phyloP scores from a whole-genome alignment of 2,113 vertebrate species.

The Colossoma macropomum region DNA sequence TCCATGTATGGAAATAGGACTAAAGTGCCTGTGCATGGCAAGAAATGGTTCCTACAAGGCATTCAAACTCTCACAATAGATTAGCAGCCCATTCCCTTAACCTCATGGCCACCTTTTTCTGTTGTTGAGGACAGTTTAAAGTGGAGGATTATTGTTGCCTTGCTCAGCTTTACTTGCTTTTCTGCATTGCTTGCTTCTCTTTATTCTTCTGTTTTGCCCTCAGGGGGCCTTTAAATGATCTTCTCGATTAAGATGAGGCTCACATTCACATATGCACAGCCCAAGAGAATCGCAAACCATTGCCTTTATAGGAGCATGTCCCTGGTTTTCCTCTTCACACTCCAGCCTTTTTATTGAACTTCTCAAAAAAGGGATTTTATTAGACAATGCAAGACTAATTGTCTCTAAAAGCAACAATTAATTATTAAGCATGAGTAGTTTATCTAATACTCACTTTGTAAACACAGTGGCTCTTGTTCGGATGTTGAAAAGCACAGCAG shows the following conservation, averaged over 20 bases:
- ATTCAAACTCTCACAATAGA: background rate
- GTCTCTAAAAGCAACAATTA: background rate
- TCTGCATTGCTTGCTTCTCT: background rate
- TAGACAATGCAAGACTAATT: background rate
- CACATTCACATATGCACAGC: background rate
- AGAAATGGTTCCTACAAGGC: background rate
- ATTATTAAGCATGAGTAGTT: background rate
- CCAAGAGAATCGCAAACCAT: background rate
- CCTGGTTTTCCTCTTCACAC: background rate
- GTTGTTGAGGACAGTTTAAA: background rate
- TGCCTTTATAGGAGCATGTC: background rate
- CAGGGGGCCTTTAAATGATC: background rate
- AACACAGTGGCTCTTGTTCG: background rate
- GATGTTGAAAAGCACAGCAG: slow-evolving; percentile 15
- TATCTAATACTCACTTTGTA: background rate
- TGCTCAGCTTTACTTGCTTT: background rate
- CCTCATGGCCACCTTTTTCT: background rate
- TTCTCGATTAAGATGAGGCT: background rate
- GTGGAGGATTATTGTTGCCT: background rate
- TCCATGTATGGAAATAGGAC: background rate
- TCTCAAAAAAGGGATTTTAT: background rate
- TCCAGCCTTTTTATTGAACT: background rate
- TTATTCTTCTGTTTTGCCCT: background rate
- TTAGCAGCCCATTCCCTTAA: background rate
- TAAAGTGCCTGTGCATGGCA: background rate